Evolutionary conservation across 2,797 vertebrate species (phyloP).

Genomic region (Prionace glauca): DNA sequence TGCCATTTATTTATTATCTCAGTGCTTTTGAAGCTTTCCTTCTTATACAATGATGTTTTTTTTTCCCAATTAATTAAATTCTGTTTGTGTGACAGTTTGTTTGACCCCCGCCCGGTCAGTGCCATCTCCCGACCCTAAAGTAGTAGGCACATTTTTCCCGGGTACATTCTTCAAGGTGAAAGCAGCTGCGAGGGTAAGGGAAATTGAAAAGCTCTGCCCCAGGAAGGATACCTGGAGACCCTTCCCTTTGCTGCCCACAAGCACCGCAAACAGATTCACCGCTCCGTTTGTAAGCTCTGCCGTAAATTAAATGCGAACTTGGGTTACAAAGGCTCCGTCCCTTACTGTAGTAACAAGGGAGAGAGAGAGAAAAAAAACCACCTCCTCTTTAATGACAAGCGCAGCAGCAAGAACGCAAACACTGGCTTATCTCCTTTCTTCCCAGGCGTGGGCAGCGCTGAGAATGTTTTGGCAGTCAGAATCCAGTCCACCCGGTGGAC

Average conservation of each 20-base stretch:
- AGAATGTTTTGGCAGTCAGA: conserved; percentile 47
- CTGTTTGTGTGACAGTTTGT: conserved; percentile 39
- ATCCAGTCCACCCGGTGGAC: conserved; percentile 50
- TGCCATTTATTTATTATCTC: not conserved
- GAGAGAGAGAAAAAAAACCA: too few species aligned
- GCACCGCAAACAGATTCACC: not conserved
- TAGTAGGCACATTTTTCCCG: conserved; percentile 14
- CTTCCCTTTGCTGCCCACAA: too few species aligned
- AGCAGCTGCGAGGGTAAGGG: conserved; percentile 27
- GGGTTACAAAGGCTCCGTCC: not conserved
- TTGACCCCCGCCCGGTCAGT: conserved; percentile 25
- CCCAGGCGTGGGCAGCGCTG: conserved; percentile 41
- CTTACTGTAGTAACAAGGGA: not conserved
- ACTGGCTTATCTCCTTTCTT: conserved; percentile 47
- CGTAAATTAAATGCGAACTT: not conserved
- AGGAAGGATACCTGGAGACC: not conserved
- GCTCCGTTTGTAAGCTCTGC: too few species aligned
- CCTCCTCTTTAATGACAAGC: conserved; percentile 17
- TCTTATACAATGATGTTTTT: not conserved
- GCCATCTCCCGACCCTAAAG: conserved; percentile 31
- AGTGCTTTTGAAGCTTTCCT: not conserved
- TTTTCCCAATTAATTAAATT: conserved; percentile 38
- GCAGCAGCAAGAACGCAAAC: conserved; percentile 47
- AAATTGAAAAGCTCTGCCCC: conserved; percentile 38
- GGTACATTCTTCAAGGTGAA: conserved; percentile 34